Evolutionary conservation across 1,140 invertebrate genomes (phyloP).

Genomic region (Pachyrhynchus sulphureomaculatus): DNA sequence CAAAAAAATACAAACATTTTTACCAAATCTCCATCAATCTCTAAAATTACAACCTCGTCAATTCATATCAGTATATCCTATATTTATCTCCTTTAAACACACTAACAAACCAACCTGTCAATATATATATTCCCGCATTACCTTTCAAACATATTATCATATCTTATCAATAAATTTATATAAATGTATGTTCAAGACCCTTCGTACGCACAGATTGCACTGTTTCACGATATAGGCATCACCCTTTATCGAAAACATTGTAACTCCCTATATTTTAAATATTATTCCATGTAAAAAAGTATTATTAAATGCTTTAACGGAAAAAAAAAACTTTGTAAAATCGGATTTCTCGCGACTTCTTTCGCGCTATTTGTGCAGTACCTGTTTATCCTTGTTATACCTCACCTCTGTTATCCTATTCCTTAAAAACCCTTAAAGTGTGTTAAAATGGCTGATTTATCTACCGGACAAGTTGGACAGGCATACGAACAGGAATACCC

Average conservation of each 20-base stretch:
- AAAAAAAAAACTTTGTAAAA: neutral
- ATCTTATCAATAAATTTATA: conserved; percentile 39
- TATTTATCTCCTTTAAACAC: neutral
- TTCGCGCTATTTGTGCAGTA: neutral
- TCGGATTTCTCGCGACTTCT: neutral
- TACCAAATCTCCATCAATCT: neutral
- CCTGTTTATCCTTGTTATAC: neutral
- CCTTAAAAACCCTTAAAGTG: neutral
- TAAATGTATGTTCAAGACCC: conserved; percentile 35
- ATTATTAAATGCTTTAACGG: neutral
- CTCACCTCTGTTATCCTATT: neutral
- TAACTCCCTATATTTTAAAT: neutral
- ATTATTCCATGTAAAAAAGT: neutral
- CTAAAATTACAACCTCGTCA: neutral
- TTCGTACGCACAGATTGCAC: conserved; percentile 27
- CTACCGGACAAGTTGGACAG: conserved; percentile 27
- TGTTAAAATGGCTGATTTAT: conserved; percentile 24
- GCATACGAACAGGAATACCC: conserved; percentile 40
- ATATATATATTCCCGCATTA: conserved; percentile 21
- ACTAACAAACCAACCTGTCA: conserved; percentile 29
- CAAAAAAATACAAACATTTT: no score
- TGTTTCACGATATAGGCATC: conserved; percentile 11
- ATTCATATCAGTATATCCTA: neutral
- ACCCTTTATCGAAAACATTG: conserved; percentile 10
- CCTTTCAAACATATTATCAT: conserved; percentile 28